These are phyloP conservation scores for Pentalonia nigronervosa DNA, from an alignment of 1,140 invertebrate species.

Conservation along the genomic window DNA sequence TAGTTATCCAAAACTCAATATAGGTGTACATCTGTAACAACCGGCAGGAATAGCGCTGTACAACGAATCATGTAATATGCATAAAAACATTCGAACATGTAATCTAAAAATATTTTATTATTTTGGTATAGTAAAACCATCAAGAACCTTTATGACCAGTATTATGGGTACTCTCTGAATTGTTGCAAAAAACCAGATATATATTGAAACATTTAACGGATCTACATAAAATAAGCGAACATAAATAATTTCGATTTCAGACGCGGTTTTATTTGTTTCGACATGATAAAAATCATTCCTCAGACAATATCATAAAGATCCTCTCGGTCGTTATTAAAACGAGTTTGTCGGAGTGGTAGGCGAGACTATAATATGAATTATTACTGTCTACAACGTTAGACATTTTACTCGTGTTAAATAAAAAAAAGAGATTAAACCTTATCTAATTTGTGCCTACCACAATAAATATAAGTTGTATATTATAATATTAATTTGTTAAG, in stretches of 20 bases:
- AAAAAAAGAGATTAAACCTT: conserved; percentile 19
- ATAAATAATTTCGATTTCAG: conserved; percentile 36
- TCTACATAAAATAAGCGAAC: conserved; percentile 31
- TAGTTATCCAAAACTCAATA: not conserved
- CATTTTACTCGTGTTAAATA: not conserved
- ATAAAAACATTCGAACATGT: not conserved
- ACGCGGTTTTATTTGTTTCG: conserved; percentile 10
- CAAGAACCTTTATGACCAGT: conserved; percentile 1
- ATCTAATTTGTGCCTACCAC: not conserved
- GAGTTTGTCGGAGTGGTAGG: conserved; percentile 13
- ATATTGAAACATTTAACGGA: conserved; percentile 23
- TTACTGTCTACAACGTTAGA: conserved; percentile 27
- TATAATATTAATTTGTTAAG: not conserved
- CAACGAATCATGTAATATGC: not conserved
- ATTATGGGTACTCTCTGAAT: not conserved
- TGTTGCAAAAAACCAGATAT: not conserved
- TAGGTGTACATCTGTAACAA: not conserved
- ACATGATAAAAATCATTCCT: conserved; percentile 32
- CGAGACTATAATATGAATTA: conserved; percentile 4
- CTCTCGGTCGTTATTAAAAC: conserved; percentile 8
- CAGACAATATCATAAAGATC: conserved; percentile 31
- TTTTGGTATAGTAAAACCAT: not conserved
- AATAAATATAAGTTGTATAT: not conserved
- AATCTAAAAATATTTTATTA: not conserved
- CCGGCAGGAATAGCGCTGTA: not conserved